phyloP scores from a whole-genome alignment of 2,797 vertebrate genomes.

The Notoglanidium macrostoma region DNA sequence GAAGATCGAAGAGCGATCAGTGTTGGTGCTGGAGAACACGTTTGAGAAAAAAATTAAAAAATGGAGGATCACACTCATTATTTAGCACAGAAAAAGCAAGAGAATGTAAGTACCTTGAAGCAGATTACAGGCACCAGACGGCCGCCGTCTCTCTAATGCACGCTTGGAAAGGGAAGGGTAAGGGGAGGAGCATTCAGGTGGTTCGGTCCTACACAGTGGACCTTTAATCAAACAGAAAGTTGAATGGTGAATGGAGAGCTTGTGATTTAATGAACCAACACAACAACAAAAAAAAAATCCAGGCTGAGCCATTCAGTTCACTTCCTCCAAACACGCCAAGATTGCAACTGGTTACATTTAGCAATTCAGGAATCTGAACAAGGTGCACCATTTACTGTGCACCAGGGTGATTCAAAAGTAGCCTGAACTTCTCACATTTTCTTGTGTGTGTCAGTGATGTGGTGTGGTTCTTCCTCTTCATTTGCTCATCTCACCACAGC shows the following conservation, averaged over 20 bases:
- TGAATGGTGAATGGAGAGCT: not conserved
- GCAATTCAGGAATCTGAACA: not conserved
- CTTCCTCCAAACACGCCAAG: not conserved
- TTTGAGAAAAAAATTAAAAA: too few relatives aligned
- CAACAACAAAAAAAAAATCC: too few relatives aligned
- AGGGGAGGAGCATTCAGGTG: too few relatives aligned
- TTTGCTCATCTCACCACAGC: constrained; percentile 1
- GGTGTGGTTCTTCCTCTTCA: constrained; percentile 4
- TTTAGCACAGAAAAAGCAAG: too few relatives aligned
- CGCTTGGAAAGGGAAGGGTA: too few relatives aligned
- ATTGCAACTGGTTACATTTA: not conserved
- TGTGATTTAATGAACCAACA: not conserved
- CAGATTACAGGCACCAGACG: too few relatives aligned
- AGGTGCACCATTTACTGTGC: not conserved
- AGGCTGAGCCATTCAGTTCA: not conserved
- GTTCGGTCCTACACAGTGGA: not conserved
- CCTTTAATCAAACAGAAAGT: not conserved
- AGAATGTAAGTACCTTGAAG: too few relatives aligned
- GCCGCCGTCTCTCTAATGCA: too few relatives aligned
- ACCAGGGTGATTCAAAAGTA: not conserved
- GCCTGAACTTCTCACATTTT: not conserved
- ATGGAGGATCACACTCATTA: too few relatives aligned
- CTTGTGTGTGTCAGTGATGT: not conserved
- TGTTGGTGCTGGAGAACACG: too few relatives aligned
- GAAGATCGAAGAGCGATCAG: not conserved